phyloP scores from a whole-genome alignment of 1,140 invertebrate species.

The Drosophila rhopaloa region DNA sequence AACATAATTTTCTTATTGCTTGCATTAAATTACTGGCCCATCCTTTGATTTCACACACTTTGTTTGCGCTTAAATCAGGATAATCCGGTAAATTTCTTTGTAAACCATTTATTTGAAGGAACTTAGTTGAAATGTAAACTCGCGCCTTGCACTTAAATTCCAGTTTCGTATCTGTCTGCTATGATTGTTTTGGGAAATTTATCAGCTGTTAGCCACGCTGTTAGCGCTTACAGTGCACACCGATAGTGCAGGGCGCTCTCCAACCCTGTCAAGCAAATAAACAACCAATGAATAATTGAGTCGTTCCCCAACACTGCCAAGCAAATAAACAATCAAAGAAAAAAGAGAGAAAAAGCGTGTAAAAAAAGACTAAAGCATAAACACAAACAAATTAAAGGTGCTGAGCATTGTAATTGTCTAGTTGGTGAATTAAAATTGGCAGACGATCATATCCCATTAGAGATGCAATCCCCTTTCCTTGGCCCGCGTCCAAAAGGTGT shows the following conservation, averaged over 20 bases:
- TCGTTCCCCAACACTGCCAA: conserved; percentile 33
- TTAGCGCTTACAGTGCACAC: conserved; percentile 40
- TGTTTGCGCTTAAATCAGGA: neutral
- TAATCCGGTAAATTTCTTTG: neutral
- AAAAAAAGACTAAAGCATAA: conserved; percentile 46
- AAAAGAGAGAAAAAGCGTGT: conserved; percentile 53
- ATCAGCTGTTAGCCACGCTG: conserved; percentile 44
- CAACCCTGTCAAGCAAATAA: conserved; percentile 13
- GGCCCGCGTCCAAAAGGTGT: conserved; percentile 30
- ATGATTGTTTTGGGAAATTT: conserved; percentile 45
- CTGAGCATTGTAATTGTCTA: conserved; percentile 23
- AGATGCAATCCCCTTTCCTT: conserved; percentile 6
- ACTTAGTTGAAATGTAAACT: neutral
- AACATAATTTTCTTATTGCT: conserved; percentile 10
- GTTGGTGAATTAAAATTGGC: conserved; percentile 39
- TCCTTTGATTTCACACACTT: neutral
- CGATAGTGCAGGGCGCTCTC: conserved; percentile 15
- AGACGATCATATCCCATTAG: neutral
- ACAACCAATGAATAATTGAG: neutral
- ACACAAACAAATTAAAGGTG: conserved; percentile 44
- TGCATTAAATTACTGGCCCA: conserved; percentile 15
- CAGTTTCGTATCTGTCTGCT: conserved; percentile 31
- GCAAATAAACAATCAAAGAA: conserved; percentile 59
- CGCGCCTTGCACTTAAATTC: neutral
- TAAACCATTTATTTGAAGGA: neutral